Evolutionary conservation across 2,797 vertebrate species (phyloP).

Genomic region (Neoniphon sammara): DNA sequence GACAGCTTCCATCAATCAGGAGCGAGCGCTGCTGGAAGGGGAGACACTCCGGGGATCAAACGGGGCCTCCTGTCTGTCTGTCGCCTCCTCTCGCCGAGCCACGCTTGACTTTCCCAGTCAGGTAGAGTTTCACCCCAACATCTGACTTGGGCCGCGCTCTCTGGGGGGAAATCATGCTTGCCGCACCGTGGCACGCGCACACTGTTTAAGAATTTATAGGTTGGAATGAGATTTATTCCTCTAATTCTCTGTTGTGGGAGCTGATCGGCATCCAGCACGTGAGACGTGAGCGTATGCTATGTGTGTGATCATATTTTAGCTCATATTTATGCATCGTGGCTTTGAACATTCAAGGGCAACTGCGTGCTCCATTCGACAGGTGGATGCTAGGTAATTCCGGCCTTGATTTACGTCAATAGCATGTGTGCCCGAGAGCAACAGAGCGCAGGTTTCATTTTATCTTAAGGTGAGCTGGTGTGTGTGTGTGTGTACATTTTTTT

Average conservation of each 20-base stretch:
- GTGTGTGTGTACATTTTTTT: too few species aligned
- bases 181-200: slow-evolving; percentile 8
- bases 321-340: background rate
- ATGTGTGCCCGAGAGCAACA: background rate
- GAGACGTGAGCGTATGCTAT: background rate
- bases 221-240: slow-evolving; percentile 22
- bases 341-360: background rate
- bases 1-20: slow-evolving; percentile 79
- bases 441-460: too few species aligned
- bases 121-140: slow-evolving; percentile 30
- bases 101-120: slow-evolving; percentile 44
- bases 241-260: background rate
- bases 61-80: slow-evolving; percentile 43
- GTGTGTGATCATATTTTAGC: background rate
- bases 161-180: background rate
- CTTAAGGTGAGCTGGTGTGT: too few species aligned
- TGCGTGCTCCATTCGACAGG: background rate
- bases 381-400: background rate
- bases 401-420: background rate
- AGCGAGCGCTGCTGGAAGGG: slow-evolving; percentile 51
- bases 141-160: slow-evolving; percentile 21
- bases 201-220: slow-evolving; percentile 40
- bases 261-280: background rate
- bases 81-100: slow-evolving; percentile 34
- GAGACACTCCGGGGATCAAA: slow-evolving; percentile 59